Percentiles rank a stretch among this genome's conserved stretches.
phyloP scores from a whole-genome alignment of 2,888 invertebrate genomes.

The Tyria jacobaeae region DNA sequence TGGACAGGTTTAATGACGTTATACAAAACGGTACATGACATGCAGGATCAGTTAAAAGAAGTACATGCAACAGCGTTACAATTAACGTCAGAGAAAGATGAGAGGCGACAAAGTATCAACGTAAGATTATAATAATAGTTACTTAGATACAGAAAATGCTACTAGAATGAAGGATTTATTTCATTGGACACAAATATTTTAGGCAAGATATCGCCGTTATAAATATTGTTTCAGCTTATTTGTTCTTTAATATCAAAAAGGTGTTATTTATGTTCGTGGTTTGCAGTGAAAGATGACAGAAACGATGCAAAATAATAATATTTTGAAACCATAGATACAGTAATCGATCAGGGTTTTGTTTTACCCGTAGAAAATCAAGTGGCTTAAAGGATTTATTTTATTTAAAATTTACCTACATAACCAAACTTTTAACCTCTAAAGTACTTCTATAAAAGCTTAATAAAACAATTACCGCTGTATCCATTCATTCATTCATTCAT shows the following conservation, averaged over 20 bases:
- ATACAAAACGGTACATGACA: slow-evolving; percentile 76
- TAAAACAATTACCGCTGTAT: neutral
- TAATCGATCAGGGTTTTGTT: too few species aligned
- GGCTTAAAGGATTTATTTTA: neutral
- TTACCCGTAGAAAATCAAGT: neutral
- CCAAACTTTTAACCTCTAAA: too few species aligned
- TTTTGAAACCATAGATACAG: too few species aligned
- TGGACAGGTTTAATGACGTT: slow-evolving; percentile 70
- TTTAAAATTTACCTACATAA: neutral
- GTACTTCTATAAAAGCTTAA: neutral
- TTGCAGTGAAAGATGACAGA: neutral
- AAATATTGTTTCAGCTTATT: neutral
- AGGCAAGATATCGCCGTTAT: neutral
- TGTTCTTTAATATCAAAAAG: neutral
- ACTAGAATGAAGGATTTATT: neutral
- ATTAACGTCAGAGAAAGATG: slow-evolving; percentile 85
- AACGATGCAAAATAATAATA: neutral
- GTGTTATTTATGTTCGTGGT: neutral
- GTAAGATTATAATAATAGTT: slow-evolving; percentile 67
- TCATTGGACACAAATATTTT: neutral
- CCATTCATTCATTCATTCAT: neutral
- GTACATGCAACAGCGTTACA: slow-evolving; percentile 77
- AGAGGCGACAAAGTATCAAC: slow-evolving; percentile 83
- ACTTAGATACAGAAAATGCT: neutral
- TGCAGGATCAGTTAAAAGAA: slow-evolving; percentile 72